Base-by-base conservation (phyloP, 2,888 invertebrate genomes). In the Drosophila eohydei region DNA sequence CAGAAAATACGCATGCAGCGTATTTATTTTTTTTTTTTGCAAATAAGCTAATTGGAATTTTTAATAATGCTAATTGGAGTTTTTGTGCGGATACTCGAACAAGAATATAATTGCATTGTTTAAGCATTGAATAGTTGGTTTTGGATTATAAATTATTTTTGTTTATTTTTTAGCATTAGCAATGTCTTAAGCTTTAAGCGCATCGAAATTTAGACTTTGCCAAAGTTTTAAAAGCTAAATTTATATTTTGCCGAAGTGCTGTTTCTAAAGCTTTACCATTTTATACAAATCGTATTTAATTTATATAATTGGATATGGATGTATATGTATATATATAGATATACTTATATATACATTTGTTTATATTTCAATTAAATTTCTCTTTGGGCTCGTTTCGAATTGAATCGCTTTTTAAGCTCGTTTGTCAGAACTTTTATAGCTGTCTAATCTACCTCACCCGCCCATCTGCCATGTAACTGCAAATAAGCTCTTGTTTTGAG, bases 121-220 rank as follows among this genome's bases (percentile, higher is more conserved):
- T 12, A n/a, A 26, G n/a, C 9, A 26, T 34, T 28, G 26, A 7
- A 50, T 48, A 4, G 40, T 34, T 3, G 3, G 9, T 57, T 44
- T 3, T 12, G 32, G 34, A 52, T 8, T 46, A 5, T 51, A 30
- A 32, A 32, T 16, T 32, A 32, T 32, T 9, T 16, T 30, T 34
- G 34, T 52, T 16, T 16, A 34, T 51, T 34, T 50, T 11, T 9
- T 48, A 12, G 38, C 30, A 40, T n/a, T 11, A 32, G 38, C 56
- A n/a, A n/a, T 30, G 40, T 60, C 59, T 85, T 84, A 83, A 83
- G 83, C 83, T 83, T 83, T 56, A 83, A 83, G 88, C 88, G 81
- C 78, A 87, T 81, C 56, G 60, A 61, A 56, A 73, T 67, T 79
- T 75, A 50, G 79, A 78, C 79, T 79, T 74, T 78, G 77, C 41